Base-by-base conservation (phyloP, 2,797 vertebrate species). In the Centroberyx gerrardi region DNA sequence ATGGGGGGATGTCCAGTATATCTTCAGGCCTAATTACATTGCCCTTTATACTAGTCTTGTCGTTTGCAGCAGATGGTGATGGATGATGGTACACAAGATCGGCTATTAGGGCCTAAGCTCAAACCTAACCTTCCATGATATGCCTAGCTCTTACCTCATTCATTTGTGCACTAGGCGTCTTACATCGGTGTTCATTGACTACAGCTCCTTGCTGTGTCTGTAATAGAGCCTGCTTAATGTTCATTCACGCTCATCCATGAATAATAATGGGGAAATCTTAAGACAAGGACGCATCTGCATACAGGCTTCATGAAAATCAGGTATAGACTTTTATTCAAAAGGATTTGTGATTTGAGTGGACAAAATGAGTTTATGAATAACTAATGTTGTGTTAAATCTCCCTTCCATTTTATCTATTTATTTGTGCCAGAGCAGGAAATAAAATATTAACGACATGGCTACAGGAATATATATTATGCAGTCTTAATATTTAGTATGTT, bases 301-400 rank as follows among this genome's bases (percentile, higher is more conserved):
- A 27, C 31, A 15, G 8, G 33, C 46, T 52, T 71, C 46, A 42
- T 55, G 51, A 74, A 80, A 59, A 70, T 65, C 14, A 40, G 58
- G 13, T 68, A 40, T 56, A 52, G 38, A 68, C 63, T 65, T n/a
- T 38, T 83, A 58, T 62, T 75, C 33, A 63, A 68, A 64, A 10
- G 6, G n/a, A 27, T 58, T 49, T 58, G 38, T 71, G 33, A 78
- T 69, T 76, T 60, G 54, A 62, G 22, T 60, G 61, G 67, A 75
- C 71, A 72, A 82, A 83, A 85, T 86, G 42, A 75, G 75, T 77
- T 78, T 71, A 91, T 94, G 82, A 93, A 92, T 91, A 88, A 84
- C 83, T 88, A 78, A 91, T 87, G 75, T 68, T 64, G 73, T 77
- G 71, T 85, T 88, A 88, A 91, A 90, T 89, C 69, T 74, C 62